phyloP scores from a whole-genome alignment of 2,888 invertebrate species.

The Argyresthia albistria region DNA sequence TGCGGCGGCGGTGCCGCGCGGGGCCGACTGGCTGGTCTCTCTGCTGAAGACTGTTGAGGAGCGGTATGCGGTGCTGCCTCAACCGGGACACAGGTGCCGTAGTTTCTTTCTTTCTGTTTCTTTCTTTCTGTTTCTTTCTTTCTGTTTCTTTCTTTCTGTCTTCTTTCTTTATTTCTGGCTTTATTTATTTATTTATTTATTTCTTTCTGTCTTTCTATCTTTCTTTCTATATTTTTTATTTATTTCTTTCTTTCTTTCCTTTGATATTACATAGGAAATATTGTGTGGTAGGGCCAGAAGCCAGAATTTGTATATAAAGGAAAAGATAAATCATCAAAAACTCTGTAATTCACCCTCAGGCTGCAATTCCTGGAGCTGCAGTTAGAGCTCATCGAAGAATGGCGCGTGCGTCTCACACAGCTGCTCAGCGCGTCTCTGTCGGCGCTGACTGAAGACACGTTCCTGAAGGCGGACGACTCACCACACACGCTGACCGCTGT shows the following conservation, averaged over 20 bases:
- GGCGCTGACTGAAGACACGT: constrained; percentile 29
- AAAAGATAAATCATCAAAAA: no score
- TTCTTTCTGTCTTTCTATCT: no score
- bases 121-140: no score
- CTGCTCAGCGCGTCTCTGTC: constrained; percentile 57
- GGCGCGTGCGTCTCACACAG: constrained; percentile 89
- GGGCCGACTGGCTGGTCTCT: constrained; percentile 90
- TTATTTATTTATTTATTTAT: no score
- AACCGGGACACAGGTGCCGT: constrained; percentile 82
- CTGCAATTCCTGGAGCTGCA: constrained; percentile 92
- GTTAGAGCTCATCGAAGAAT: constrained; percentile 91
- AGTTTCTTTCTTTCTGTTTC: background rate
- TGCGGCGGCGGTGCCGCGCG: constrained; percentile 84
- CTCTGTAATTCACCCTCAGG: constrained; percentile 38
- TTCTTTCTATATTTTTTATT: no score
- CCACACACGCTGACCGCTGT: constrained; percentile 75
- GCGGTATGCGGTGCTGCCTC: constrained; percentile 85
- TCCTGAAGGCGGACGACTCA: constrained; percentile 42
- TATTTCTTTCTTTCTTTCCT: no score
- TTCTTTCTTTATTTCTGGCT: no score
- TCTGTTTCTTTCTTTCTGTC: no score
- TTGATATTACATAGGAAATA: no score
- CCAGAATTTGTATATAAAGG: no score
- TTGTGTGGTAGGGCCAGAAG: no score
- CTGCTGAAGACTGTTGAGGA: constrained; percentile 90